These are phyloP conservation scores for Microtus montanus DNA, from an alignment of 2,113 vertebrate species.

Conservation along the genomic window DNA sequence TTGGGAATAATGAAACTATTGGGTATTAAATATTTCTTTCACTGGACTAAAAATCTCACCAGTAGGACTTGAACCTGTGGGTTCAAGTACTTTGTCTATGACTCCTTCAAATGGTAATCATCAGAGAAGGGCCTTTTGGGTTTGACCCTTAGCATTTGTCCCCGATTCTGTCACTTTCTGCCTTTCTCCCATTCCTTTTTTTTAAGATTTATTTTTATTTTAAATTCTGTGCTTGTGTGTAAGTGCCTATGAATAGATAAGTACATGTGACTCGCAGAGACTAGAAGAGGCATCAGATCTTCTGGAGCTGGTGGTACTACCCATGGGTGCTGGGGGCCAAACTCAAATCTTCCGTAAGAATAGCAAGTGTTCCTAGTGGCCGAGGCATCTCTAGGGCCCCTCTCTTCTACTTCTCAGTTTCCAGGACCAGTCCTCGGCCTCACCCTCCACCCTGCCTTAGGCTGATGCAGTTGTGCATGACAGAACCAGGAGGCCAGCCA, in stretches of 20 bases:
- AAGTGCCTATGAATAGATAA: background rate
- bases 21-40: background rate
- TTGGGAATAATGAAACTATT: background rate
- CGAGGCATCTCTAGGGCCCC: background rate
- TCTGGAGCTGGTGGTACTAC: background rate
- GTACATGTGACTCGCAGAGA: background rate
- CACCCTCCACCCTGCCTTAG: background rate
- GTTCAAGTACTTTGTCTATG: background rate
- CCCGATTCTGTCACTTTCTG: background rate
- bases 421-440: constrained; percentile 54
- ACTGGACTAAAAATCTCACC: background rate
- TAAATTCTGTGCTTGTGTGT: background rate
- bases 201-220: background rate
- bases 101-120: background rate
- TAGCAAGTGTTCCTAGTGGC: background rate
- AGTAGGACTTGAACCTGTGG: background rate
- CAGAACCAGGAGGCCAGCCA: constrained; percentile 65
- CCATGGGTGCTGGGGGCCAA: background rate
- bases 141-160: background rate
- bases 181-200: constrained; percentile 61
- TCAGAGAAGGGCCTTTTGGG: background rate
- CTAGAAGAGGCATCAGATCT: background rate
- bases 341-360: background rate
- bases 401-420: constrained; percentile 61
- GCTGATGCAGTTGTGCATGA: constrained; percentile 71